phyloP scores from a whole-genome alignment of 2,888 invertebrate genomes.

The Sesia apiformis region DNA sequence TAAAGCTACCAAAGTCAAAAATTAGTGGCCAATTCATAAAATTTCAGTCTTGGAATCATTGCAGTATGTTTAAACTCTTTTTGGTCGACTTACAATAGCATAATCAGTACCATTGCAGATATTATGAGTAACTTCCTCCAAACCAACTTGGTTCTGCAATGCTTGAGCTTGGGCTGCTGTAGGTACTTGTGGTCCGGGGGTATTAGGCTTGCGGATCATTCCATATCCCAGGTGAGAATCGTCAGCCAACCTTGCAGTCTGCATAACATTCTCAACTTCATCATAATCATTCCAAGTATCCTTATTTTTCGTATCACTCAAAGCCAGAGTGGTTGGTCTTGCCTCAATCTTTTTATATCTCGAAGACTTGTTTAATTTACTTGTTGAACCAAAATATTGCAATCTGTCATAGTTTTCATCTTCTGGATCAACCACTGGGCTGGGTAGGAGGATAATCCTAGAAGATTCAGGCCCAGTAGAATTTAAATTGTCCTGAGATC shows the following conservation, averaged over 20 bases:
- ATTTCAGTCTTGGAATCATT: slow-evolving; percentile 30
- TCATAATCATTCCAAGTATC: slow-evolving; percentile 84
- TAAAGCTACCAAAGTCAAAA: background rate
- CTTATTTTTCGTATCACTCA: slow-evolving; percentile 55
- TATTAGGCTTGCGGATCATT: slow-evolving; percentile 79
- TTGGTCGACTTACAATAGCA: slow-evolving; percentile 88
- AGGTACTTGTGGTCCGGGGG: slow-evolving; percentile 69
- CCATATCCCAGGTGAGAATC: slow-evolving; percentile 89
- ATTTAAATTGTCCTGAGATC: slow-evolving; percentile 67
- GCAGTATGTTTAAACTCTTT: slow-evolving; percentile 77
- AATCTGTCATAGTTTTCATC: slow-evolving; percentile 84
- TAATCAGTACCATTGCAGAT: slow-evolving; percentile 86
- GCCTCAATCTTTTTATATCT: slow-evolving; percentile 81
- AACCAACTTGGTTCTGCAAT: slow-evolving; percentile 55
- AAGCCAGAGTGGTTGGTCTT: slow-evolving; percentile 69
- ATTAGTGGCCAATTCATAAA: background rate
- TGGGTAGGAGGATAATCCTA: slow-evolving; percentile 71
- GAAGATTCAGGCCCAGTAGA: slow-evolving; percentile 63
- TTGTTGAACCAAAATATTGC: slow-evolving; percentile 86
- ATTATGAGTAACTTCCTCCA: slow-evolving; percentile 77
- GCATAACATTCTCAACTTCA: slow-evolving; percentile 80
- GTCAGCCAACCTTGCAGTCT: slow-evolving; percentile 82
- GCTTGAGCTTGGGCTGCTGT: slow-evolving; percentile 65
- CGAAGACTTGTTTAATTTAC: slow-evolving; percentile 77
- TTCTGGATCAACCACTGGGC: slow-evolving; percentile 60